Conservation (phyloP, 1,140 invertebrate species). For the Hycleus cichorii region DNA sequence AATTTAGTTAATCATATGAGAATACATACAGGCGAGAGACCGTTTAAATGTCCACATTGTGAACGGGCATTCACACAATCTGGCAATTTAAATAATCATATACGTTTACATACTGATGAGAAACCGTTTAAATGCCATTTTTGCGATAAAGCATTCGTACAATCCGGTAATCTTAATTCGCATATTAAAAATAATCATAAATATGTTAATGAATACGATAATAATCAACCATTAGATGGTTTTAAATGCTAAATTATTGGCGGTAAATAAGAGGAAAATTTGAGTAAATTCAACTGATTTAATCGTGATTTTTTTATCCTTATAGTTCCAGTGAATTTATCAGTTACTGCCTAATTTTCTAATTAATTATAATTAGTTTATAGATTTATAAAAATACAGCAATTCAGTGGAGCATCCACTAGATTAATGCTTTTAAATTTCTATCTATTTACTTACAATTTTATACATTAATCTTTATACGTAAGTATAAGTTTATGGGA, state of each 20-base stretch:
- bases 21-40: constrained; percentile 41
- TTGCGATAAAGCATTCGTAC: constrained; percentile 45
- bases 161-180: constrained; percentile 32
- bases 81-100: constrained; percentile 46
- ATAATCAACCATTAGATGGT: background rate
- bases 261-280: background rate
- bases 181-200: constrained; percentile 33
- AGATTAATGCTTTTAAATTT: background rate
- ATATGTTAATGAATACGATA: constrained; percentile 2
- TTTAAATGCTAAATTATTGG: constrained; percentile 6
- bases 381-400: too few relatives aligned
- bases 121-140: constrained; percentile 60
- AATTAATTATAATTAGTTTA: too few relatives aligned
- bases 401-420: too few relatives aligned
- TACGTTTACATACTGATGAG: constrained; percentile 54
- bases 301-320: too few relatives aligned
- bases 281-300: background rate
- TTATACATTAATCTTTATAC: constrained; percentile 7
- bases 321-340: too few relatives aligned
- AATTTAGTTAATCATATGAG: constrained; percentile 51
- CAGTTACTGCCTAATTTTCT: too few relatives aligned
- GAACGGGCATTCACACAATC: constrained; percentile 44
- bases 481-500: constrained; percentile 4
- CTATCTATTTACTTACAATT: constrained; percentile 10
- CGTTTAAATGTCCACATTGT: constrained; percentile 39